phyloP scores from a whole-genome alignment of 2,797 vertebrate genomes.

The Coregonus sp. region DNA sequence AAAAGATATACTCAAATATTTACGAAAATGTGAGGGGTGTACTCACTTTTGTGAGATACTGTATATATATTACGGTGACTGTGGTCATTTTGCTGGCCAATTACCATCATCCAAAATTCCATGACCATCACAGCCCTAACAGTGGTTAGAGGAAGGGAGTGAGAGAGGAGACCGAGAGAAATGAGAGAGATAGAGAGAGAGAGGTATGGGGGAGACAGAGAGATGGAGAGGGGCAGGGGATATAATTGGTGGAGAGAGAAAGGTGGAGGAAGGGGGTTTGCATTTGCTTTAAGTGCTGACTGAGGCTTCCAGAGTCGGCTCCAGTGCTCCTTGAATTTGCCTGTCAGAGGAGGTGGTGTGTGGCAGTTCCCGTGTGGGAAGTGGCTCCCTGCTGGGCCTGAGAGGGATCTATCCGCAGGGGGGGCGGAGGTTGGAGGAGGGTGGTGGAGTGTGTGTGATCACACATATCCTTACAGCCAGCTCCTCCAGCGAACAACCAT shows the following conservation, averaged over 20 bases:
- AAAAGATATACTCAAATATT: too few relatives aligned
- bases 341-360: conserved; percentile 47
- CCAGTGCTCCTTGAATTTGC: conserved; percentile 54
- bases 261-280: not conserved
- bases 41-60: too few relatives aligned
- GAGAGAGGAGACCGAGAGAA: not conserved
- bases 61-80: too few relatives aligned
- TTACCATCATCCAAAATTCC: too few relatives aligned
- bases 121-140: too few relatives aligned
- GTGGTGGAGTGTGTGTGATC: conserved; percentile 29
- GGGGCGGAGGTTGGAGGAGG: not conserved
- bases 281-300: conserved; percentile 34
- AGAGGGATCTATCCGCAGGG: not conserved
- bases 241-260: not conserved
- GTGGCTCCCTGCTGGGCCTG: conserved; percentile 2
- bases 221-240: conserved; percentile 37
- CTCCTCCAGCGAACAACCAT: conserved; percentile 35
- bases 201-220: not conserved
- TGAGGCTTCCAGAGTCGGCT: conserved; percentile 50
- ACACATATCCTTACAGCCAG: not conserved
- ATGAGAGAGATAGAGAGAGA: conserved; percentile 16
- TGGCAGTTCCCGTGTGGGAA: conserved; percentile 10
- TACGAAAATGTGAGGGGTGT: too few relatives aligned
- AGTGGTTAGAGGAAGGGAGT: too few relatives aligned
- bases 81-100: too few relatives aligned